A percentile compares a stretch with the other conserved stretches of the same genome.
Conservation (phyloP, 2,113 vertebrate species). For the Oxyura jamaicensis region DNA sequence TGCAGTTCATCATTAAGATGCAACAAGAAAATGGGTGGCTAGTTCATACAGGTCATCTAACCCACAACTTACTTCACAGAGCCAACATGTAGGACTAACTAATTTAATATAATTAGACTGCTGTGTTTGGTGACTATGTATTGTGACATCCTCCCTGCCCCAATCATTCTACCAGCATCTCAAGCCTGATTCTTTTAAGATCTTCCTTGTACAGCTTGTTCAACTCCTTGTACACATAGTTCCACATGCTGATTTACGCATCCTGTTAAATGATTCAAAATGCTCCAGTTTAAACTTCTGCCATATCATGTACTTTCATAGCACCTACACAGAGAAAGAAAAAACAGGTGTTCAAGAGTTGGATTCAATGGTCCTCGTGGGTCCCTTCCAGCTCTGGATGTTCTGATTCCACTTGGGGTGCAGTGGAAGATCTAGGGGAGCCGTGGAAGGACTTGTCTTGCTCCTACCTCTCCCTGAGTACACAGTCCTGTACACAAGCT, state of each 20-base stretch:
- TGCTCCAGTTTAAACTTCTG: not conserved
- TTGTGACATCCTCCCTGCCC: not conserved
- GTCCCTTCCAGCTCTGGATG: too few species aligned
- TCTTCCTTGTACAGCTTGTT: not conserved
- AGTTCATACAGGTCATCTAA: not conserved
- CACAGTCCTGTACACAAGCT: not conserved
- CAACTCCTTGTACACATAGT: accelerated
- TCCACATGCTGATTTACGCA: not conserved
- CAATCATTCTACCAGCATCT: not conserved
- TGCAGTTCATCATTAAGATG: accelerated
- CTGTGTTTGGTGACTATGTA: not conserved
- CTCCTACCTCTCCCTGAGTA: not conserved
- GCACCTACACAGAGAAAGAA: not conserved
- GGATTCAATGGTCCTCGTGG: too few species aligned
- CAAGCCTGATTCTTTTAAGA: not conserved
- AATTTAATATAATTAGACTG: not conserved
- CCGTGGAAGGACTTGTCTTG: not conserved
- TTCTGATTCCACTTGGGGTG: too few species aligned
- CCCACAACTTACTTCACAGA: not conserved
- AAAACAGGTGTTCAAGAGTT: not conserved
- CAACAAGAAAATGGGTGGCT: not conserved
- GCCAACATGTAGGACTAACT: accelerated
- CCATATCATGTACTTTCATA: not conserved
- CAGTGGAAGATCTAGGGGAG: not conserved
- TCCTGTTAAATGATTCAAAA: not conserved